phyloP scores from a whole-genome alignment of 2,888 invertebrate species.

The Carcina quercana region DNA sequence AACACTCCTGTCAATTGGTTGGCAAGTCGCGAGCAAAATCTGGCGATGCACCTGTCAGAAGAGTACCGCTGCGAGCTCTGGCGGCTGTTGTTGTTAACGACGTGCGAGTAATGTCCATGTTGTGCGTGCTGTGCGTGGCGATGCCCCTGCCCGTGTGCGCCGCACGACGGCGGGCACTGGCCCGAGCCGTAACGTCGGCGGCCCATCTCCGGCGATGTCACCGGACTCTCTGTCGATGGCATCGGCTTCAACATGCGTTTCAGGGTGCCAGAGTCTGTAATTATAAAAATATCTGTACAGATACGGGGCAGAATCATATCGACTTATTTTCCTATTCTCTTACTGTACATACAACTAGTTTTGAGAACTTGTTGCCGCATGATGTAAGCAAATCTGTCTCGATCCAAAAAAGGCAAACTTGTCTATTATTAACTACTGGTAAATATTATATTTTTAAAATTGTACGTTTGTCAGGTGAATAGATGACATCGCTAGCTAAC shows the following conservation, averaged over 20 bases:
- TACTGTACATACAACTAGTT: too few relatives aligned
- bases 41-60: slow-evolving; percentile 76
- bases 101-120: slow-evolving; percentile 54
- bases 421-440: too few relatives aligned
- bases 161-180: slow-evolving; percentile 77
- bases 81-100: slow-evolving; percentile 76
- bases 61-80: slow-evolving; percentile 81
- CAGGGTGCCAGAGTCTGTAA: slow-evolving; percentile 86
- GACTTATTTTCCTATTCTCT: too few relatives aligned
- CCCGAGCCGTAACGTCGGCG: slow-evolving; percentile 79
- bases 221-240: slow-evolving; percentile 91
- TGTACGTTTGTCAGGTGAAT: too few relatives aligned
- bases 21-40: too few relatives aligned
- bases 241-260: slow-evolving; percentile 96
- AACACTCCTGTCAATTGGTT: too few relatives aligned
- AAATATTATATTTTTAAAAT: too few relatives aligned
- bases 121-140: slow-evolving; percentile 70
- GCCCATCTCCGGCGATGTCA: slow-evolving; percentile 93
- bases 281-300: too few relatives aligned
- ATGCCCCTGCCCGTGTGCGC: slow-evolving; percentile 74
- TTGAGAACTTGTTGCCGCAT: too few relatives aligned
- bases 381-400: too few relatives aligned
- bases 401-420: too few relatives aligned
- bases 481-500: too few relatives aligned
- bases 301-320: not conserved